Evolutionary conservation across 2,797 vertebrate genomes (phyloP), one percentile per base, ranked within the genome.

Genomic region (Pelochelys cantorii): DNA sequence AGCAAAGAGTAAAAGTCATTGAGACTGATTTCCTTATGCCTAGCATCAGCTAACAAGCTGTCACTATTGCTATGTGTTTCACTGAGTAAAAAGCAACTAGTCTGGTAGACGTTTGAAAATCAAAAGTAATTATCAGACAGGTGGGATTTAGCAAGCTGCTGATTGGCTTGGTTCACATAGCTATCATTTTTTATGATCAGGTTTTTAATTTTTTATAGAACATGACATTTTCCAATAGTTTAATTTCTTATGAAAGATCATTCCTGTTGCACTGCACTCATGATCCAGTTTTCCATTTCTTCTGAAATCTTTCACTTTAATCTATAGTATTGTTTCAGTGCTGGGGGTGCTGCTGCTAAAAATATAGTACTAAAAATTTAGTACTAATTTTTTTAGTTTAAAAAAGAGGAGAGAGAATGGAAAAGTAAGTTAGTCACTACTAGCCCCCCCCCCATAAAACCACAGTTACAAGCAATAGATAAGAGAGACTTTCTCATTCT

Each of bases 261-360:
- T 89, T 79, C 92, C 23, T 42, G 82, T 81, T 85, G 5, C 52
- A 83, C 60, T 93, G 81, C 81, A 83, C 20, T 57, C 77, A 60
- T 65, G 3, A 83, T 62, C 48, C n/a, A 60, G 79, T 77, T 65
- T 79, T 87, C 17, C 31, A 34, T 94, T 96, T 2, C 42, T 82
- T 56, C 4, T 90, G 92, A 94, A 91, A 93, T 83, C 18, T 59
- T 81, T 90, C 71, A 42, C 20, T 89, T 92, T 18, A 77, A 52
- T 25, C 79, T 59, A 89, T 5, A 37, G 68, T 84, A 93, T 86
- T 78, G 2, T 54, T 93, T 92, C 84, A 79, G 27, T 27, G 75
- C 5, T 37, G 20, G 15, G 37, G 53, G 52, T 78, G 75, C 23
- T 83, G 87, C 85, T 34, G 71, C 53, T 91, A n/a, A n/a, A n/a